Evolutionary conservation across 1,140 invertebrate genomes (phyloP).

Genomic region (Leguminivora glycinivorella): DNA sequence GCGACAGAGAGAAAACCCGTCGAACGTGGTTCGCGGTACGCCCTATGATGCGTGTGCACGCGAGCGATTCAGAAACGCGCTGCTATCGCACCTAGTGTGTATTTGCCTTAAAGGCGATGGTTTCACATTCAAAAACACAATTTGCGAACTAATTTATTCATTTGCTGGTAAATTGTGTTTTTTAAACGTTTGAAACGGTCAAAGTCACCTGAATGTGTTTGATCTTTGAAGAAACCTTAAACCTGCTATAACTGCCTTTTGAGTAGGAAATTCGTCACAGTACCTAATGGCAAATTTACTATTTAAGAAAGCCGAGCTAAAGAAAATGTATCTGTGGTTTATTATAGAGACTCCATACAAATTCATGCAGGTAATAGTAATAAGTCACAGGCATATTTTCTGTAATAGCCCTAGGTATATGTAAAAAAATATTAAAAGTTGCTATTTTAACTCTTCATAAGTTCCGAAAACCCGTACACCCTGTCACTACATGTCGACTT

Average conservation of each 20-base stretch:
- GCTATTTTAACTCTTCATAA: neutral
- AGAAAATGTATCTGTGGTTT: neutral
- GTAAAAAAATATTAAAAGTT: neutral
- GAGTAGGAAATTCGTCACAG: neutral
- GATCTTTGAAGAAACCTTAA: neutral
- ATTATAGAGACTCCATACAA: neutral
- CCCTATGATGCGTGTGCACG: no score
- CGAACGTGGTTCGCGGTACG: no score
- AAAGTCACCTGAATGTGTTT: neutral
- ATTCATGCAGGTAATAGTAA: neutral
- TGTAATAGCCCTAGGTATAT: neutral
- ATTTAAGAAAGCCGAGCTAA: neutral
- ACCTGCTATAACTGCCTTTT: neutral
- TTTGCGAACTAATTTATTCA: no score
- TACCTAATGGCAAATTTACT: neutral
- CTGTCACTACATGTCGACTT: slow-evolving; percentile 8
- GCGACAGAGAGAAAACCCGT: no score
- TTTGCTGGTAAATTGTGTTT: no score
- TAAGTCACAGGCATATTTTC: neutral
- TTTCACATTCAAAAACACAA: neutral
- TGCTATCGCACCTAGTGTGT: no score
- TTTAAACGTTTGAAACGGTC: neutral
- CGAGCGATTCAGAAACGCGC: no score
- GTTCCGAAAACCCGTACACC: neutral
- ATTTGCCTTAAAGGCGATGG: neutral